Evolutionary conservation across 1,140 invertebrate species (phyloP), one percentile per base, ranked within the genome.

Genomic region (Anthonomus grandis): DNA sequence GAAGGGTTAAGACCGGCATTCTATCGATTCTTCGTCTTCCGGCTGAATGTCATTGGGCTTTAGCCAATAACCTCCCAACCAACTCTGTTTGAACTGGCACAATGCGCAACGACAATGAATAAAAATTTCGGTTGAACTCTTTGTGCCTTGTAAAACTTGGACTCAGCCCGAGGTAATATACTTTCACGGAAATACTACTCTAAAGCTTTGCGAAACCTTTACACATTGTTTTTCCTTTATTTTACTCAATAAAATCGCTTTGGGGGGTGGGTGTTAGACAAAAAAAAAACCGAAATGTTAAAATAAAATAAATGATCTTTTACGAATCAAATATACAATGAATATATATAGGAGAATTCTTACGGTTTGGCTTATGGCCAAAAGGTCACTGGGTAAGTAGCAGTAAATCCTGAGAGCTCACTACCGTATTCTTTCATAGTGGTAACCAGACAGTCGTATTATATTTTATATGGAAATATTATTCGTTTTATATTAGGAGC

Each of bases 401-500:
- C 54, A 57, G 54, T 57, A 57, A 57, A 57, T 57, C 49, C 38
- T 25, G 45, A 57, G 46, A 49, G 44, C 15, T 49, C 31, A 57
- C 15, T 47, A 57, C 48, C 54, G 45, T 57, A 57, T 57, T 57
- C 54, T 57, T 57, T 49, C 54, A 57, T 49, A 57, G 45, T 57
- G 54, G 54, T 57, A 49, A 49, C 36, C 54, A 57, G 54, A 57
- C 49, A 57, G 54, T 36, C 54, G 15, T 57, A 57, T 57, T 57
- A 57, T 27, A 42, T 57, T 57, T 57, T 49, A 48, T 48, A 57
- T 57, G 54, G 54, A 57, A 48, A 57, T 57, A 49, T 57, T 57
- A 57, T 57, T 57, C 54, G 38, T 46, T 48, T 57, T 45, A 55
- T 55, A 47, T 55, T 55, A 55, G 10, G 22, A 21, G 23, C 23